Conservation (phyloP, 1,140 invertebrate species). For the Phymastichus coffea region DNA sequence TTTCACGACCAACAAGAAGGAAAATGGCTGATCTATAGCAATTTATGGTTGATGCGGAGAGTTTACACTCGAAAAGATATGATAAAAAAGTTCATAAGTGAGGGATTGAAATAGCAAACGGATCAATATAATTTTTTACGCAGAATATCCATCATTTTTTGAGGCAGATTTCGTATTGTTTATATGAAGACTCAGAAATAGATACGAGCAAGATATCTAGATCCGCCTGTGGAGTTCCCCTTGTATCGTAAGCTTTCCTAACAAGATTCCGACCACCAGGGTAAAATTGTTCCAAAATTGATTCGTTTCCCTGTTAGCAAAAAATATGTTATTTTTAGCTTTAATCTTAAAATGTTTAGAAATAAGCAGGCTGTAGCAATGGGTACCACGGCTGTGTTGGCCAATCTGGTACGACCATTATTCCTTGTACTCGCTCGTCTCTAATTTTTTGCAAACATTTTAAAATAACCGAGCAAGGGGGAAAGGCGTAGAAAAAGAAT, state of each 20-base stretch:
- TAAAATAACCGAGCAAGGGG: slow-evolving; percentile 2
- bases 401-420: neutral
- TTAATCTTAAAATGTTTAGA: neutral
- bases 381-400: neutral
- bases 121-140: slow-evolving; percentile 14
- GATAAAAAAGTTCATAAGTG: too few species aligned
- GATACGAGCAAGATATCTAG: slow-evolving; percentile 34
- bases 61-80: too few species aligned
- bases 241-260: slow-evolving; percentile 28
- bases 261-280: slow-evolving; percentile 35
- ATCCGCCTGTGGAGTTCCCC: slow-evolving; percentile 23
- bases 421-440: neutral
- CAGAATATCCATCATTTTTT: slow-evolving; percentile 40
- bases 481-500: slow-evolving; percentile 11
- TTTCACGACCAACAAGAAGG: too few species aligned
- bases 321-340: neutral
- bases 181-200: slow-evolving; percentile 30
- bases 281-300: slow-evolving; percentile 34
- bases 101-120: too few species aligned
- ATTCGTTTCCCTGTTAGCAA: neutral
- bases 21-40: too few species aligned
- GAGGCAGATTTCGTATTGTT: slow-evolving; percentile 34
- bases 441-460: slow-evolving; percentile 14
- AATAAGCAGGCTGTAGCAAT: neutral
- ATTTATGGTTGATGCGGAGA: too few species aligned